A percentile compares a stretch with the other conserved stretches of the same genome.
Conservation (phyloP, 2,797 vertebrate genomes). For the Salarias fasciatus region DNA sequence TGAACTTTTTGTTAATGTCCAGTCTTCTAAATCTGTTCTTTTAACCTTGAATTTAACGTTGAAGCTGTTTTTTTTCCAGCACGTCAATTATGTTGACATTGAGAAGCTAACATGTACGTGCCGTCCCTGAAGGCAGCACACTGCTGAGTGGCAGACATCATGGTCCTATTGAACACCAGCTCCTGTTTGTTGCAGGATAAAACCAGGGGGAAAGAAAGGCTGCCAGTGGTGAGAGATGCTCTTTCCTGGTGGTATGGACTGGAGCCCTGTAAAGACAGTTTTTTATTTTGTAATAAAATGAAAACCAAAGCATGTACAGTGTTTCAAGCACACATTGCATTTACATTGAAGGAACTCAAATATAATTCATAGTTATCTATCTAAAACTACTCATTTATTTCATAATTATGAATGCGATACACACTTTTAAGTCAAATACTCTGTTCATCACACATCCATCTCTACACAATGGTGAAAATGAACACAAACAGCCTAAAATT, state of each 20-base stretch:
- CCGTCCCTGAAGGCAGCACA: conserved; percentile 60
- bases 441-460: conserved; percentile 22
- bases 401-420: conserved; percentile 34
- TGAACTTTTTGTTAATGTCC: too few species aligned
- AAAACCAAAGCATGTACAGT: conserved; percentile 70
- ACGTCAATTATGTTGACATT: too few species aligned
- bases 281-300: conserved; percentile 62
- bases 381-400: conserved; percentile 12
- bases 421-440: conserved; percentile 24
- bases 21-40: too few species aligned
- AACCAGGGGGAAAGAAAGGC: not conserved
- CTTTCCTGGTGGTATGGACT: not conserved
- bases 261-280: conserved; percentile 15
- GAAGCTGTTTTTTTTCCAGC: not conserved
- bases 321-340: conserved; percentile 61
- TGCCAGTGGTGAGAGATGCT: not conserved
- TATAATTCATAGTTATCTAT: conserved; percentile 10
- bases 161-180: conserved; percentile 13
- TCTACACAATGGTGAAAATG: conserved; percentile 42
- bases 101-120: conserved; percentile 26
- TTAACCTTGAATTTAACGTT: too few species aligned
- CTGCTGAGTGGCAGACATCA: conserved; percentile 47
- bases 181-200: conserved; percentile 16
- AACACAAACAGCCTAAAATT: conserved; percentile 29
- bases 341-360: conserved; percentile 37